phyloP scores from a whole-genome alignment of 2,113 vertebrate species.

The Daboia siamensis region DNA sequence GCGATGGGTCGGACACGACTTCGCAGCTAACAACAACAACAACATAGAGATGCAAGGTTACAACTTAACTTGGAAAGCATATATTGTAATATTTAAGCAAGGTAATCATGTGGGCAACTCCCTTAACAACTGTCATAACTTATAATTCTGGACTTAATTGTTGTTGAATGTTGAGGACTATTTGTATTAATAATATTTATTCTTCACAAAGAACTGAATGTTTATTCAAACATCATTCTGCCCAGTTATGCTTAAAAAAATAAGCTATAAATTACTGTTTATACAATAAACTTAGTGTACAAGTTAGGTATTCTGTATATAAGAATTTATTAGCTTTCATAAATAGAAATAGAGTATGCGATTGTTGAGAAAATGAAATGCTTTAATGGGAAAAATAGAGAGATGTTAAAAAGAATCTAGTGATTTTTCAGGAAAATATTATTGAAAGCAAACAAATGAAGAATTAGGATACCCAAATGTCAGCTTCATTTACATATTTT shows the following conservation, averaged over 20 bases:
- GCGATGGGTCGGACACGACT: too few relatives aligned
- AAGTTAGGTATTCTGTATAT: background rate
- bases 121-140: too few relatives aligned
- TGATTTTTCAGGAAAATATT: background rate
- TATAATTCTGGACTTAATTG: too few relatives aligned
- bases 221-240: background rate
- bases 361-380: background rate
- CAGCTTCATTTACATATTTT: background rate
- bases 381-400: background rate
- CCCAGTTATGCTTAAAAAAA: background rate
- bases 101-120: too few relatives aligned
- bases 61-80: too few relatives aligned
- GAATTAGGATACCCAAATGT: background rate
- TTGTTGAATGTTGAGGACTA: too few relatives aligned
- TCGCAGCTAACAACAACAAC: too few relatives aligned
- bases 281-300: background rate
- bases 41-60: background rate
- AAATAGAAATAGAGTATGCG: background rate
- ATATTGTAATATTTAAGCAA: too few relatives aligned
- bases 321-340: background rate
- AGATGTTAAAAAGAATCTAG: background rate
- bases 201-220: background rate
- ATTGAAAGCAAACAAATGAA: background rate
- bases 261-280: background rate
- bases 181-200: background rate